Percentiles rank a stretch among this genome's conserved stretches.
These are phyloP conservation scores for Apaloderma vittatum DNA, from an alignment of 2,113 vertebrate genomes.

Conservation along the genomic window DNA sequence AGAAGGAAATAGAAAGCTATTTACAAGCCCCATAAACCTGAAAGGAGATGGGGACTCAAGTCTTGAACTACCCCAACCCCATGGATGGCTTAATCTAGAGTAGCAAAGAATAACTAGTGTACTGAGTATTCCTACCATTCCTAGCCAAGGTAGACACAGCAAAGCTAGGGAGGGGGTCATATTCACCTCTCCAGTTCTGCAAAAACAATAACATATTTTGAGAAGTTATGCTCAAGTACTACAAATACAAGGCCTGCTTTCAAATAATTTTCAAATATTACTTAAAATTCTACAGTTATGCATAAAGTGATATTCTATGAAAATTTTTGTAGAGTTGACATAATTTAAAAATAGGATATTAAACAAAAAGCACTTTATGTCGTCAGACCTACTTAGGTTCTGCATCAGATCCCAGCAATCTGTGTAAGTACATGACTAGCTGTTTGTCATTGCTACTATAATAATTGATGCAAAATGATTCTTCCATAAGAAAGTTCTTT, in stretches of 20 bases:
- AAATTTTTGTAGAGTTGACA: background rate
- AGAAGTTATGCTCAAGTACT: background rate
- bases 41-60: background rate
- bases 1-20: background rate
- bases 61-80: background rate
- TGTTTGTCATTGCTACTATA: background rate
- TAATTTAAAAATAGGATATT: background rate
- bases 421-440: background rate
- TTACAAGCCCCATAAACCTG: background rate
- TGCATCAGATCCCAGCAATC: background rate
- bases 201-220: background rate
- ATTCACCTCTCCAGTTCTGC: background rate
- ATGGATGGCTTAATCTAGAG: background rate
- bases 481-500: background rate
- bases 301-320: background rate
- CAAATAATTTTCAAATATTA: background rate
- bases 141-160: background rate
- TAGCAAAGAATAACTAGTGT: background rate
- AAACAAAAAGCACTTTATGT: background rate
- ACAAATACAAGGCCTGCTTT: background rate
- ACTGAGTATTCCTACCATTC: background rate
- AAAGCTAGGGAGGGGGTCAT: background rate
- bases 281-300: background rate
- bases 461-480: background rate
- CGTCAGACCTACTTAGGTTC: background rate